These are phyloP conservation scores for Melikaiella ostensackeni DNA, from an alignment of 2,888 invertebrate genomes.

Conservation along the genomic window DNA sequence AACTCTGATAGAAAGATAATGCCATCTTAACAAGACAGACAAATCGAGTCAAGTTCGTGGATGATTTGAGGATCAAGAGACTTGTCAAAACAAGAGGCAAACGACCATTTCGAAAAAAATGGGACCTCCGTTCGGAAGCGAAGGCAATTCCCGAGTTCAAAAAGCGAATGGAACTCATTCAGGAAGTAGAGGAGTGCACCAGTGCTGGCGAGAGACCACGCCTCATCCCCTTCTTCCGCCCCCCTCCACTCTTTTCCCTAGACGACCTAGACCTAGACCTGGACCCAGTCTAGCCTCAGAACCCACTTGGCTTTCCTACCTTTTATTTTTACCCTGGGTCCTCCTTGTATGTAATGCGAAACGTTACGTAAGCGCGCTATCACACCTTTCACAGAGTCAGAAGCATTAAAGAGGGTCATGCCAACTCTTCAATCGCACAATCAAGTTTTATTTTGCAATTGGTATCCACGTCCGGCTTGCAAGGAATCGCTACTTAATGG, in stretches of 20 bases:
- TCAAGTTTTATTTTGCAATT: neutral
- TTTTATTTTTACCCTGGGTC: conserved; percentile 63
- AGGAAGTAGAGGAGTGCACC: conserved; percentile 57
- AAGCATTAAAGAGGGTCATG: conserved; percentile 31
- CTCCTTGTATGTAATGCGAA: conserved; percentile 44
- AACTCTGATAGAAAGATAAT: too few species aligned
- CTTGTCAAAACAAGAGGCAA: neutral
- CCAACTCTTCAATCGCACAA: conserved; percentile 10
- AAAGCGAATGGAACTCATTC: conserved; percentile 61
- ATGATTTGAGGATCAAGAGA: neutral
- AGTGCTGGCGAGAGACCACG: conserved; percentile 48
- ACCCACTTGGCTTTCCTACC: conserved; percentile 59
- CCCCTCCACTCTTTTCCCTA: conserved; percentile 47
- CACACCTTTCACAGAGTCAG: conserved; percentile 48
- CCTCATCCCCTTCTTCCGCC: conserved; percentile 44
- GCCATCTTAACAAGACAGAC: too few species aligned
- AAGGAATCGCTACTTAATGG: neutral
- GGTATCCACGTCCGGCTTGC: neutral
- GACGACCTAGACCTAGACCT: conserved; percentile 75
- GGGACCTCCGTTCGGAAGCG: conserved; percentile 31
- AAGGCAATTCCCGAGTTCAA: conserved; percentile 41
- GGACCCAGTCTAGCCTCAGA: conserved; percentile 63
- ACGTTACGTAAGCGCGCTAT: conserved; percentile 57
- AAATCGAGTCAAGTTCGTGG: neutral
- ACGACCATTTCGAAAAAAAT: conserved; percentile 38